Percentiles rank a stretch among this genome's conserved stretches.
These are phyloP conservation scores for Neotragus moschatus DNA, from an alignment of 2,113 vertebrate genomes.

Conservation along the genomic window DNA sequence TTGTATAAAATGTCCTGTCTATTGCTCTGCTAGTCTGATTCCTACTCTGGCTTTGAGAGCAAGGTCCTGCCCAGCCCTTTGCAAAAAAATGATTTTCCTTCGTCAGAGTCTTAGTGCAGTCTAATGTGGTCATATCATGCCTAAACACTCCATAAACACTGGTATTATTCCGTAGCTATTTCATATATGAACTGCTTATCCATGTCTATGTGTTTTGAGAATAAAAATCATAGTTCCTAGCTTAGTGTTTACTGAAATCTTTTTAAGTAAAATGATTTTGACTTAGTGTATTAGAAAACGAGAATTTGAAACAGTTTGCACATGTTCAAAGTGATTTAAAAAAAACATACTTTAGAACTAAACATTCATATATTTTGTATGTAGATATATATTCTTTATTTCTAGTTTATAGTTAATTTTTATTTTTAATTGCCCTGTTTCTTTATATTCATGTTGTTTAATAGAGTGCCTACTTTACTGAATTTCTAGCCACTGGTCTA, in stretches of 20 bases:
- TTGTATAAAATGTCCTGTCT: neutral
- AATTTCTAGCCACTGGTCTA: neutral
- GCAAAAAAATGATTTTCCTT: neutral
- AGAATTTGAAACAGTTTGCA: neutral
- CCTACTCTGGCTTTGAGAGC: neutral
- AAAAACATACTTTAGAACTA: neutral
- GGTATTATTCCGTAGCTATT: neutral
- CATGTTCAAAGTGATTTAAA: neutral
- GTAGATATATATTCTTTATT: neutral
- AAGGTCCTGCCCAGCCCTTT: neutral
- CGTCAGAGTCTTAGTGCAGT: neutral
- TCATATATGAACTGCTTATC: neutral
- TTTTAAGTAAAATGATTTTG: conserved; percentile 16
- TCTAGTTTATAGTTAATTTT: neutral
- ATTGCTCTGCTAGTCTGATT: neutral
- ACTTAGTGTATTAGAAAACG: neutral
- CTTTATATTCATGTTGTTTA: conserved; percentile 13
- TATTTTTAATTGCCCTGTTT: neutral
- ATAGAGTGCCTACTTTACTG: neutral
- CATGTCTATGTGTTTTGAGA: neutral
- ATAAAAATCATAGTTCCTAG: neutral
- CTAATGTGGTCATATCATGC: neutral
- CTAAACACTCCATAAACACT: neutral
- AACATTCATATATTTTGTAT: neutral
- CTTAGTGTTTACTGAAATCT: neutral